Evolutionary conservation across 2,113 vertebrate genomes (phyloP), one percentile per base, ranked within the genome.

Genomic region (Cygnus buccinator): DNA sequence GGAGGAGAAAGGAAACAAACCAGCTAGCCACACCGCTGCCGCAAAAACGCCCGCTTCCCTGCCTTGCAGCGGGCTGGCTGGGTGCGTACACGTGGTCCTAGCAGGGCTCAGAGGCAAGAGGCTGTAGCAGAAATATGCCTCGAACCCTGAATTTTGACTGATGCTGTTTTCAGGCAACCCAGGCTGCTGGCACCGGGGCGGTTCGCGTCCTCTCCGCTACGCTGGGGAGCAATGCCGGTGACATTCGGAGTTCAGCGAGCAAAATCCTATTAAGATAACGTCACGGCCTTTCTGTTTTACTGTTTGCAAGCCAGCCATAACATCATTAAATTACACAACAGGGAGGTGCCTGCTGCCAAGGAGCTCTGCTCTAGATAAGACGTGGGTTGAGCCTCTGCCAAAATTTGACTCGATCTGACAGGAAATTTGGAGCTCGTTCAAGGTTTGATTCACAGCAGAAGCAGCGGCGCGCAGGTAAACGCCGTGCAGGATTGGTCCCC

Each of bases 321-420:
- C 89, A 97, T 94, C 95, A 90, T 92, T 95, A 95, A 95, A 95
- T 93, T 83, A 95, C 96, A 96, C 94, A 94, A 94, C 95, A 72
- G 95, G 96, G 96, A 96, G 93, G 94, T 87, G 78, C 96, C 94
- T 90, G 94, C 96, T 97, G 96, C 94, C 97, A 97, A 92, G 96
- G 96, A 96, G 94, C 95, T 50, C 81, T 85, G 88, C 96, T 97
- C 90, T 7, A 96, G 96, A 93, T 97, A 95, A 97, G 96, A 95
- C 80, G 90, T 25, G 89, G 91, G 46, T 88, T 96, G 96, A 95
- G 95, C 90, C 8, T 25, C 86, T 96, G 96, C 96, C 96, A 97
- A 93, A 95, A 57, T 59, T 70, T 4, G 86, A 87, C 94, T 90
- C 83, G 94, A 97, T 95, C 75, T 37, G 96, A 96, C 85, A 52